A percentile compares a stretch with the other conserved stretches of the same genome.
phyloP scores from a whole-genome alignment of 2,797 vertebrate species.

The Lagodon rhomboides region DNA sequence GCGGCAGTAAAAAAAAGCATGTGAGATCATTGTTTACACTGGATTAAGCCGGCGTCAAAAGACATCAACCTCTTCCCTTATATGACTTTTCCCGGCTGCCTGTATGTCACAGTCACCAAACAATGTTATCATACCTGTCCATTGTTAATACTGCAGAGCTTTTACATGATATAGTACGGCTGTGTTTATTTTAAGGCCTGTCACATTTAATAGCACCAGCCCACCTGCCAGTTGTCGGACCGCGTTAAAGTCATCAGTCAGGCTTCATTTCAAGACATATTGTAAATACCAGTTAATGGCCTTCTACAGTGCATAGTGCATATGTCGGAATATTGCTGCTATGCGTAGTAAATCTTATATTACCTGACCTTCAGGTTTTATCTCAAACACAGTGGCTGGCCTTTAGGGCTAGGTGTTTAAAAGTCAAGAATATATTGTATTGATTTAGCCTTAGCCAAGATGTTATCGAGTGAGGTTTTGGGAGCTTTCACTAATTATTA shows the following conservation, averaged over 20 bases:
- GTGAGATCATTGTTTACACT: conserved; percentile 60
- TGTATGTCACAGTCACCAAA: conserved; percentile 71
- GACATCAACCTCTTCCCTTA: conserved; percentile 52
- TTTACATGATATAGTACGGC: conserved; percentile 63
- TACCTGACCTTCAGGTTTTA: conserved; percentile 57
- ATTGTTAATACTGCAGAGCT: conserved; percentile 66
- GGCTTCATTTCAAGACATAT: conserved; percentile 66
- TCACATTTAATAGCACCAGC: conserved; percentile 66
- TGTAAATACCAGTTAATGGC: conserved; percentile 72
- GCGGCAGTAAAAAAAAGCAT: conserved; percentile 40
- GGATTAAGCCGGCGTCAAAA: conserved; percentile 41
- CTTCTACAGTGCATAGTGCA: conserved; percentile 27
- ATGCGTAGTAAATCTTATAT: conserved; percentile 49
- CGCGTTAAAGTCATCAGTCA: conserved; percentile 60
- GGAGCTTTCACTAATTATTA: conserved; percentile 40
- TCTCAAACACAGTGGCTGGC: conserved; percentile 34
- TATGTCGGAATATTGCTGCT: conserved; percentile 38
- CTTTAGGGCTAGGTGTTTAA: conserved; percentile 31
- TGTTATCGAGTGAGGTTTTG: conserved; percentile 21
- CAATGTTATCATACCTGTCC: conserved; percentile 71
- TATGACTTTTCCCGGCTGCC: conserved; percentile 53
- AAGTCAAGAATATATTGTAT: conserved; percentile 29
- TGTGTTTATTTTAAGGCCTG: conserved; percentile 78
- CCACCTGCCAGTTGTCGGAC: conserved; percentile 65
- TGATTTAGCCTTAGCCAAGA: conserved; percentile 27